Percentiles rank a stretch among this genome's conserved stretches.
These are phyloP conservation scores for Alces alces DNA, from an alignment of 2,113 vertebrate species.

Conservation along the genomic window DNA sequence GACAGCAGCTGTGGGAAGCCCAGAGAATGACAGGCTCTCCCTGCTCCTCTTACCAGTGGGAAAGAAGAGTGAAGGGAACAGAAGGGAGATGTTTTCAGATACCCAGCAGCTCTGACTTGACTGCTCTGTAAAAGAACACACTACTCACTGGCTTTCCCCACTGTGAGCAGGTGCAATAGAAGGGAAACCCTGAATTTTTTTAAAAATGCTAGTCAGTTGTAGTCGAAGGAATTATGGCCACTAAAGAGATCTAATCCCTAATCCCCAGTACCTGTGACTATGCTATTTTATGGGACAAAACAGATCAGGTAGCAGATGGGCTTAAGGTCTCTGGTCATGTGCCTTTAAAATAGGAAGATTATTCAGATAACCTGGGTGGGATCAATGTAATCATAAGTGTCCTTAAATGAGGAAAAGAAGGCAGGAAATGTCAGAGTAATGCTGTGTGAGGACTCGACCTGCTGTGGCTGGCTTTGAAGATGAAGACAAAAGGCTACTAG, in stretches of 20 bases:
- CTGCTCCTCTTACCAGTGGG: conserved; percentile 65
- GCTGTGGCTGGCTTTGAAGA: not conserved
- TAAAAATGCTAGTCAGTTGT: not conserved
- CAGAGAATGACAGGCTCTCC: conserved; percentile 75
- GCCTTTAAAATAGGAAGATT: not conserved
- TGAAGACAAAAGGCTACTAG: not conserved
- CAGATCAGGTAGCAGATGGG: not conserved
- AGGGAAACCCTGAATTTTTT: not conserved
- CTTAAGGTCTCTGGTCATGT: not conserved
- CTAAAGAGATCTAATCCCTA: not conserved
- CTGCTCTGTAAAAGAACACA: conserved; percentile 38
- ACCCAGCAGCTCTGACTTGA: conserved; percentile 58
- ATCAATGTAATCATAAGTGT: not conserved
- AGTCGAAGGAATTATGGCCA: not conserved
- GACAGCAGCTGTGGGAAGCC: conserved; percentile 82
- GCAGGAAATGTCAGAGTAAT: not conserved
- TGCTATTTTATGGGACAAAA: not conserved
- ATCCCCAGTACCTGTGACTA: not conserved
- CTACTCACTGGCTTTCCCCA: not conserved
- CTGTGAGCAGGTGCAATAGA: not conserved
- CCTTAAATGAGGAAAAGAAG: not conserved
- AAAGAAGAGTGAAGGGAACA: conserved; percentile 58
- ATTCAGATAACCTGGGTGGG: not conserved
- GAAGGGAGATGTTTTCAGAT: conserved; percentile 72
- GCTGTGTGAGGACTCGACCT: not conserved